Conservation (phyloP, 2,113 vertebrate genomes). For the Poeciliopsis retropinna region DNA sequence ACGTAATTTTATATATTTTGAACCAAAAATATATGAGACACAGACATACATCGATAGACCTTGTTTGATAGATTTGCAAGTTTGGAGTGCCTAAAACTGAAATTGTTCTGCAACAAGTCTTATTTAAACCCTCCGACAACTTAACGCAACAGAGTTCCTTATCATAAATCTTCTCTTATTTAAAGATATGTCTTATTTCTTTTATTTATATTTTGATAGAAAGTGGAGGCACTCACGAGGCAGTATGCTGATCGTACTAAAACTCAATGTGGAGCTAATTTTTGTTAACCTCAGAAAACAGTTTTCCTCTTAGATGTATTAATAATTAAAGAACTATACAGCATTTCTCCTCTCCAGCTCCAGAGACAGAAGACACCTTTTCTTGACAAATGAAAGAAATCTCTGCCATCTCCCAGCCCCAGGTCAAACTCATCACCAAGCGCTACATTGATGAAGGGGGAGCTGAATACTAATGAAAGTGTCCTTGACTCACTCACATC, state of each 20-base stretch:
- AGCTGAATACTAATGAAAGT: slow-evolving; percentile 66
- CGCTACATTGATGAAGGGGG: slow-evolving; percentile 54
- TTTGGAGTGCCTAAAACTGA: no score
- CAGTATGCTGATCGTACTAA: slow-evolving; percentile 38
- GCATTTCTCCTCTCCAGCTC: slow-evolving; percentile 43
- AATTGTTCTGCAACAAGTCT: no score
- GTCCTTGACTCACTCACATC: slow-evolving; percentile 63
- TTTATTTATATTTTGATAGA: not conserved
- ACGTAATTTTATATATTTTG: no score
- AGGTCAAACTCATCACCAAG: slow-evolving; percentile 75
- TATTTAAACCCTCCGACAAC: no score
- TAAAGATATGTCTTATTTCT: no score
- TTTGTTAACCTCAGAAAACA: slow-evolving; percentile 58
- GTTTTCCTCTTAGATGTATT: slow-evolving; percentile 70
- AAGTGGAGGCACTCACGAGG: slow-evolving; percentile 2
- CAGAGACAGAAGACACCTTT: slow-evolving; percentile 41
- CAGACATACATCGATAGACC: no score
- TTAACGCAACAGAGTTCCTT: no score
- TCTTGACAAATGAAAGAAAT: slow-evolving; percentile 62
- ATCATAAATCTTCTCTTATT: no score
- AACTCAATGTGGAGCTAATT: slow-evolving; percentile 53
- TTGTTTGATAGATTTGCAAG: no score
- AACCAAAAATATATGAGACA: no score
- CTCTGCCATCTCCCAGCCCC: slow-evolving; percentile 55
- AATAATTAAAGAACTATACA: slow-evolving; percentile 68